These are phyloP conservation scores for Mimumesa dahlbomi DNA, from an alignment of 2,888 invertebrate genomes.

Conservation along the genomic window DNA sequence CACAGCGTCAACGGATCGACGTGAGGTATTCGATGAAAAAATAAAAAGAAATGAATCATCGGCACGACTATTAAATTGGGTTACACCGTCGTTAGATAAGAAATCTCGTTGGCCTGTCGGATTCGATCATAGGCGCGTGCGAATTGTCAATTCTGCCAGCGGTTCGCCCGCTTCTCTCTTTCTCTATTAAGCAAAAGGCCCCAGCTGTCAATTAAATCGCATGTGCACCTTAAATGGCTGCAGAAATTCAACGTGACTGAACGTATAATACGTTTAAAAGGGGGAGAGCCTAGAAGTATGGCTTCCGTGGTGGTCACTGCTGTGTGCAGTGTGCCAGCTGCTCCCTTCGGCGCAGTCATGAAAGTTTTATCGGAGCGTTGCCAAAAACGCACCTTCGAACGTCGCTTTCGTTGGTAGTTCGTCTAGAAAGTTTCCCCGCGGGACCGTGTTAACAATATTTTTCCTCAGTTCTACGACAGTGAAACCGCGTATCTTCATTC, in stretches of 20 bases:
- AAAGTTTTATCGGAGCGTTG: conserved; percentile 23
- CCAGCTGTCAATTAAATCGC: conserved; percentile 65
- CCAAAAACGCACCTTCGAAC: conserved; percentile 27
- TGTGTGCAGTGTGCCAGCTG: conserved; percentile 63
- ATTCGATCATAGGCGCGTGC: conserved; percentile 28
- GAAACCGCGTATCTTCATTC: too few species aligned
- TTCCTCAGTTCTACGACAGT: neutral
- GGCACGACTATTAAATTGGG: too few species aligned
- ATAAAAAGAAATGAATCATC: too few species aligned
- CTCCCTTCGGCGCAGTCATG: conserved; percentile 44
- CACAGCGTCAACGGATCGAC: too few species aligned
- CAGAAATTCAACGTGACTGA: conserved; percentile 72
- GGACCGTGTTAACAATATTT: too few species aligned
- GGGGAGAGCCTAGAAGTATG: conserved; percentile 67
- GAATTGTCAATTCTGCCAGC: neutral
- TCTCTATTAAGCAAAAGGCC: conserved; percentile 16
- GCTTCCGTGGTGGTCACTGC: conserved; percentile 68
- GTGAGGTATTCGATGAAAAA: too few species aligned
- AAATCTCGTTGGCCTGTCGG: conserved; percentile 17
- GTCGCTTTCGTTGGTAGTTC: too few species aligned
- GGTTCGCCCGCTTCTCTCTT: neutral
- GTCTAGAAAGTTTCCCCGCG: too few species aligned
- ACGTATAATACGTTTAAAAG: conserved; percentile 77
- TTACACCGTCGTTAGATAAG: neutral
- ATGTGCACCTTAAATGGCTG: conserved; percentile 63